These are phyloP conservation scores for Peromyscus attwateri DNA, from an alignment of 2,797 vertebrate genomes.

Conservation along the genomic window DNA sequence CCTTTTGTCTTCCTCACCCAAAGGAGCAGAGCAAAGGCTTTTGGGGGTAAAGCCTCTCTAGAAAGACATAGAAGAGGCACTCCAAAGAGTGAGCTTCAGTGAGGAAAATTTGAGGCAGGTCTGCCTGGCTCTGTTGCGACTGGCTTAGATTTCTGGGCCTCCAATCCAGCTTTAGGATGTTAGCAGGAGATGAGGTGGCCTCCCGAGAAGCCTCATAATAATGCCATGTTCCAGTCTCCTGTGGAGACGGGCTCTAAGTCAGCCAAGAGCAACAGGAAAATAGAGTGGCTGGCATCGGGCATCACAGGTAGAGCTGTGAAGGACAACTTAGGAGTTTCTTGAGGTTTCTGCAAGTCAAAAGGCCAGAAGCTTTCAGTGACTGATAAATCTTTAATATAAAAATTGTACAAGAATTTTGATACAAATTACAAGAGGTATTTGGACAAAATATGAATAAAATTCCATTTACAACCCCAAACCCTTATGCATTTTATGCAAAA, in stretches of 20 bases:
- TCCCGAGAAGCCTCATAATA: background rate
- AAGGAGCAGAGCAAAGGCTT: background rate
- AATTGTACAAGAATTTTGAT: constrained; percentile 99
- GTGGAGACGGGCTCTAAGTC: background rate
- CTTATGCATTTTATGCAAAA: constrained; percentile 99
- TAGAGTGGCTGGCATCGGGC: background rate
- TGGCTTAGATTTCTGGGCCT: background rate
- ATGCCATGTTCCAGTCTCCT: background rate
- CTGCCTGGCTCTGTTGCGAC: accelerated
- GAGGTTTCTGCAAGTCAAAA: constrained; percentile 68
- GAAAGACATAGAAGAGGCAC: background rate
- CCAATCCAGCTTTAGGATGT: background rate
- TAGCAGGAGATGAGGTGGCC: background rate
- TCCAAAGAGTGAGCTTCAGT: background rate
- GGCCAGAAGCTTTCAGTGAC: constrained; percentile 91
- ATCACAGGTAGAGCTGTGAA: background rate
- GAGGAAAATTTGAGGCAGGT: background rate
- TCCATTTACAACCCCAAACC: constrained; percentile 99
- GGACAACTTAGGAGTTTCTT: background rate
- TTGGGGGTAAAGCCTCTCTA: background rate
- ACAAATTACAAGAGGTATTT: constrained; percentile 99
- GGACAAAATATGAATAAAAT: constrained; percentile 99
- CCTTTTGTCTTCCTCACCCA: background rate
- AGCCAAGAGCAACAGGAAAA: background rate
- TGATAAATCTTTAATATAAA: constrained; percentile 99